Evolutionary conservation across 2,797 vertebrate genomes (phyloP).

Genomic region (Tympanoctomys barrerae): DNA sequence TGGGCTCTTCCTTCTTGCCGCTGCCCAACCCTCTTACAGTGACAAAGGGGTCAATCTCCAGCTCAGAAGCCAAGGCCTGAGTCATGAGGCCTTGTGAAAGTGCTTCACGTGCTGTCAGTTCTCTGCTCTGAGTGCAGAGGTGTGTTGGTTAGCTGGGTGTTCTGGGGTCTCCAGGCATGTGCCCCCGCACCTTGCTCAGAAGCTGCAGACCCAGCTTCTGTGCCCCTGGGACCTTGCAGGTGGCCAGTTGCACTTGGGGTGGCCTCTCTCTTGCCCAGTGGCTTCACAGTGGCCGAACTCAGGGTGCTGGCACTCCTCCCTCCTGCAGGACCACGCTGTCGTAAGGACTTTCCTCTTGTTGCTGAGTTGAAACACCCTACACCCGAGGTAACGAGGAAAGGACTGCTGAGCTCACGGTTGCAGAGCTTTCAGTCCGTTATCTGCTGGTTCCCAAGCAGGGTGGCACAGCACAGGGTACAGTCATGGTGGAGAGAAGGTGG

Average conservation of each 20-base stretch:
- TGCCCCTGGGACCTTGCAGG: not conserved
- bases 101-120: not conserved
- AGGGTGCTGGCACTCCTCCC: not conserved
- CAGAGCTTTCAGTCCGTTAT: not conserved
- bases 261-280: not conserved
- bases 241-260: not conserved
- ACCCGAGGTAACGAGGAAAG: not conserved
- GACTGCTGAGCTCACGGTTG: not conserved
- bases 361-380: not conserved
- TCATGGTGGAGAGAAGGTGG: not conserved
- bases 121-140: not conserved
- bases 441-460: not conserved
- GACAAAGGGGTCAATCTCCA: not conserved
- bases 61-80: not conserved
- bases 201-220: not conserved
- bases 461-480: too few relatives aligned
- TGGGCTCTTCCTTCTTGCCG: not conserved
- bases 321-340: accelerated
- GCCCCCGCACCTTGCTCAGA: not conserved
- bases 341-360: not conserved
- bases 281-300: not conserved
- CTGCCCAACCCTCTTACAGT: not conserved
- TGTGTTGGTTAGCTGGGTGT: not conserved
- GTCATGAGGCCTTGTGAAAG: too few relatives aligned
- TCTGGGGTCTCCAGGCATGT: not conserved